These are phyloP conservation scores for Agriopis aurantiaria DNA, from an alignment of 2,888 invertebrate species.

Conservation along the genomic window DNA sequence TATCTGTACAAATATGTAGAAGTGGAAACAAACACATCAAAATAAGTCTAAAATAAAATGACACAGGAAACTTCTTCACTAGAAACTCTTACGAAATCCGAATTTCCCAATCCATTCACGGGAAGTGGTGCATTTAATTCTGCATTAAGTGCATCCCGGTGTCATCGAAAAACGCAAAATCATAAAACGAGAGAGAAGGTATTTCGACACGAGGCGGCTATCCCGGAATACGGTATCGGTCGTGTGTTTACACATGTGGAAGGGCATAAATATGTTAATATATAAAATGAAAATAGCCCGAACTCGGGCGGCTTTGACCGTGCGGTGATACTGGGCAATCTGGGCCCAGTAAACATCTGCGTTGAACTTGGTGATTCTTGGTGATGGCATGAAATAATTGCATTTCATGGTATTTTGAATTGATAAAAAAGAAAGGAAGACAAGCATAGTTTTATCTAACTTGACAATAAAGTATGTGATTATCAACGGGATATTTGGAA, in stretches of 20 bases:
- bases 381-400: neutral
- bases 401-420: neutral
- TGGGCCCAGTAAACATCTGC: slow-evolving; percentile 5
- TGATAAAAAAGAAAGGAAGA: too few species aligned
- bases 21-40: neutral
- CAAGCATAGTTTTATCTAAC: too few species aligned
- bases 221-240: slow-evolving; percentile 58
- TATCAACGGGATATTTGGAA: too few species aligned
- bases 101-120: slow-evolving; percentile 18
- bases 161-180: slow-evolving; percentile 36
- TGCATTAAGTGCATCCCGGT: slow-evolving; percentile 27
- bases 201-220: slow-evolving; percentile 30
- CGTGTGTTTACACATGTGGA: slow-evolving; percentile 77
- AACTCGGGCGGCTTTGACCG: slow-evolving; percentile 33
- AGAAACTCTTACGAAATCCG: slow-evolving; percentile 22
- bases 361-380: slow-evolving; percentile 11
- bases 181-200: slow-evolving; percentile 25
- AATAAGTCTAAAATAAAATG: slow-evolving; percentile 11
- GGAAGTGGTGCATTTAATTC: slow-evolving; percentile 31
- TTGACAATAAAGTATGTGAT: too few species aligned
- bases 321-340: slow-evolving; percentile 11
- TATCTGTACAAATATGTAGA: too few species aligned
- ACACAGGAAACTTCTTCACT: slow-evolving; percentile 14
- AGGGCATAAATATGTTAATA: slow-evolving; percentile 69
- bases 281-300: slow-evolving; percentile 66